phyloP scores from a whole-genome alignment of 2,888 invertebrate genomes.

The Pimpla rufipes region DNA sequence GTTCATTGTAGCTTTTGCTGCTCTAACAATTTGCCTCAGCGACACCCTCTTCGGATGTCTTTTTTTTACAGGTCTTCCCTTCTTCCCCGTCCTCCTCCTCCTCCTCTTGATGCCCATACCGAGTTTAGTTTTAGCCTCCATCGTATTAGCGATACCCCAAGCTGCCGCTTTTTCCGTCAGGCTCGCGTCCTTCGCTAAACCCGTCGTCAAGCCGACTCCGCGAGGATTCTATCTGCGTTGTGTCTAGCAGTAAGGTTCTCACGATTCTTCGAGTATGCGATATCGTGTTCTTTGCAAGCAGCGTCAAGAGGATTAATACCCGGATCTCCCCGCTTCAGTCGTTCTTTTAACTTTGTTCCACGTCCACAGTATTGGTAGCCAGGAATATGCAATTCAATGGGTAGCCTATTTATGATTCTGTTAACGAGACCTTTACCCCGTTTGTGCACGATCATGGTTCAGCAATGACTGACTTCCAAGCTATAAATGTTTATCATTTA shows the following conservation, averaged over 20 bases:
- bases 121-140: conserved; percentile 78
- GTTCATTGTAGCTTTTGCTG: conserved; percentile 42
- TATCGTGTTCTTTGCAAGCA: background rate
- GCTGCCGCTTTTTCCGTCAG: conserved; percentile 77
- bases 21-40: conserved; percentile 11
- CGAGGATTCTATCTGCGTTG: conserved; percentile 78
- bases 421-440: too few relatives aligned
- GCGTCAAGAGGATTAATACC: conserved; percentile 72
- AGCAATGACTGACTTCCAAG: too few relatives aligned
- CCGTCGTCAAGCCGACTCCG: conserved; percentile 76
- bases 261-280: conserved; percentile 38
- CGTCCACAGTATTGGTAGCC: conserved; percentile 78
- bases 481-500: too few relatives aligned
- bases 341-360: conserved; percentile 72
- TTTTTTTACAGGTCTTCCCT: too few relatives aligned
- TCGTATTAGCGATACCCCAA: conserved; percentile 74
- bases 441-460: too few relatives aligned
- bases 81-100: conserved; percentile 40
- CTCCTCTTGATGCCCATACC: conserved; percentile 72
- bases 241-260: conserved; percentile 70
- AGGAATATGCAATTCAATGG: conserved; percentile 69
- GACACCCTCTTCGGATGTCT: conserved; percentile 35
- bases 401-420: conserved; percentile 64
- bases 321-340: conserved; percentile 70
- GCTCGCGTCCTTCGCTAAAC: conserved; percentile 75